A percentile compares a stretch with the other conserved stretches of the same genome.
phyloP scores from a whole-genome alignment of 2,888 invertebrate species.

The Patella depressa region DNA sequence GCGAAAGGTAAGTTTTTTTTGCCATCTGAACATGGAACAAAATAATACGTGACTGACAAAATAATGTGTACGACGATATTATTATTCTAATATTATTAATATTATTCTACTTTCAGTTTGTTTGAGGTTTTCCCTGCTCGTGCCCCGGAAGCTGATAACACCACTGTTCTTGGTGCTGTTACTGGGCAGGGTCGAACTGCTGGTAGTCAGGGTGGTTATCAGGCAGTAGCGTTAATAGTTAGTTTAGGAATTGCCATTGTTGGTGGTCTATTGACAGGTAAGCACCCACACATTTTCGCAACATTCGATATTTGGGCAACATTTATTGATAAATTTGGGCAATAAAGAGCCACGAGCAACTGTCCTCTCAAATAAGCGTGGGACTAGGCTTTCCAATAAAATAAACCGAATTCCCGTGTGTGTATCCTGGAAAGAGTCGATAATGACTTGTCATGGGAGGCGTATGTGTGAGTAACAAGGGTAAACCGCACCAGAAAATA shows the following conservation, averaged over 20 bases:
- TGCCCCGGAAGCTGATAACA: constrained; percentile 34
- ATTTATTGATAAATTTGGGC: too few species aligned
- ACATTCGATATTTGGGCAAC: too few species aligned
- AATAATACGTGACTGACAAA: not conserved
- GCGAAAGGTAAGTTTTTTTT: constrained; percentile 63
- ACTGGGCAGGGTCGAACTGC: constrained; percentile 45
- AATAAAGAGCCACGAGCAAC: too few species aligned
- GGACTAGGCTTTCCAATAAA: too few species aligned
- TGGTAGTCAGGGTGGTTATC: constrained; percentile 54
- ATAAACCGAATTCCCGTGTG: too few species aligned
- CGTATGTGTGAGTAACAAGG: too few species aligned
- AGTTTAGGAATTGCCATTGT: constrained; percentile 57
- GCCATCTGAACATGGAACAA: not conserved
- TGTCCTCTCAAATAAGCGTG: too few species aligned
- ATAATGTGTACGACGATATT: not conserved
- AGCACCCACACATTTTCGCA: not conserved
- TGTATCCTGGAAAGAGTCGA: too few species aligned
- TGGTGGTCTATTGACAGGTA: constrained; percentile 62
- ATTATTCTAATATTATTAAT: not conserved
- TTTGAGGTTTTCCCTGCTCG: constrained; percentile 45
- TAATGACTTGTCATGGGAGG: too few species aligned
- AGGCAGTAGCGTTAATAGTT: constrained; percentile 54
- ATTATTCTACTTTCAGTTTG: constrained; percentile 37
- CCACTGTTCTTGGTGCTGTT: constrained; percentile 27
- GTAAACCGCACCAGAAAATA: too few species aligned